Conservation (phyloP, 92 coral and sea anemone genomes). For the Palythoa grandiflora region DNA sequence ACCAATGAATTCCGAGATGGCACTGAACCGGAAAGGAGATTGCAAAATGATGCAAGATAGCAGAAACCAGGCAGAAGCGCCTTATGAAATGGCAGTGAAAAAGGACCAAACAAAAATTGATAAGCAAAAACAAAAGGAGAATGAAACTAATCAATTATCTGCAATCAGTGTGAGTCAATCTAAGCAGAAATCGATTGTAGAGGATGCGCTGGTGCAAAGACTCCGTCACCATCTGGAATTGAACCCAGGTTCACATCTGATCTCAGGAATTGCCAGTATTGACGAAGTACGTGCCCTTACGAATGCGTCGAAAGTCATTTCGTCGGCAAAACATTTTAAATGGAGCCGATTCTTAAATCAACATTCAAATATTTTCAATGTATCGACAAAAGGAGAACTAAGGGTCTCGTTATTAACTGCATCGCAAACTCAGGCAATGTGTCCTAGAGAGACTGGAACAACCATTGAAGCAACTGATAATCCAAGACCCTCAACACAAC, state of each 20-base stretch:
- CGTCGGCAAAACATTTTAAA: neutral
- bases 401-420: neutral
- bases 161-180: neutral
- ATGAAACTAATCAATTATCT: neutral
- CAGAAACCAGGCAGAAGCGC: neutral
- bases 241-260: slow-evolving; percentile 1
- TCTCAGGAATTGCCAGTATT: neutral
- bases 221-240: neutral
- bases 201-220: neutral
- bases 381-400: neutral
- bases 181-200: neutral
- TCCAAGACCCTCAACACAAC: neutral
- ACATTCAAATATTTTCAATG: neutral
- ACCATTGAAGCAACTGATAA: neutral
- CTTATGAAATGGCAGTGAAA: no score
- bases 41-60: neutral
- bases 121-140: neutral
- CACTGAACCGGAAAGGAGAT: neutral
- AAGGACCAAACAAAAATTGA: no score
- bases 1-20: neutral
- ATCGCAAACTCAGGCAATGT: neutral
- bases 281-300: neutral
- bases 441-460: neutral
- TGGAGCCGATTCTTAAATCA: slow-evolving; percentile 10
- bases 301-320: neutral